Base-by-base conservation (phyloP, 2,888 invertebrate species). In the Drosophila formosana region DNA sequence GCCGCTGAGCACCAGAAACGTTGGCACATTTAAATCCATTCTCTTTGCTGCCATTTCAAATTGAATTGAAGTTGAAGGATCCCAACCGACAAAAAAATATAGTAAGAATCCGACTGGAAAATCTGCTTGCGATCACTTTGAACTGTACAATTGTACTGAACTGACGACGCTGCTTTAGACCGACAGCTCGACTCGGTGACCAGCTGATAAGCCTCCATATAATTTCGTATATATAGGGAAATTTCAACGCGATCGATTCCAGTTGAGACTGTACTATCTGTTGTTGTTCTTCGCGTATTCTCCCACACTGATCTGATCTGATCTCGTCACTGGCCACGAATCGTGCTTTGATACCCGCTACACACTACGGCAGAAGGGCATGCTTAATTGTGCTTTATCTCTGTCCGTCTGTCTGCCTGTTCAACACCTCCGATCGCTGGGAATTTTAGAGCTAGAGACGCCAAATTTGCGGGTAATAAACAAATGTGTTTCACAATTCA, bases 1-100 rank as follows among this genome's bases (percentile, higher is more conserved):
- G 11, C 98, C 98, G 11, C 98, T 96, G 37, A 98, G 93, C 49
- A 98, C 90, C 83, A 94, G 94, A 83, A 94, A 94, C 8, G 94
- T 94, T 51, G 94, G 92, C 79, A 94, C 95, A 2, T 93, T 93
- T 69, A 95, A 93, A 90, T 95, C 93, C 90, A 95, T 89, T 86
- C 75, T 90, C 71, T 84, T 90, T 55, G 85, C 78, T 64, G 88
- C 81, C 91, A 90, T 90, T 37, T 11, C 4, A n/a, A 37, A 37
- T 26, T 50, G 7, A 13, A 23, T n/a, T 37, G 18, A 52, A 4
- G n/a, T 37, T 37, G 23, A 53, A 39, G 47, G 30, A 37, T 66
- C 46, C n/a, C 49, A 43, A 49, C 39, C 50, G n/a, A n/a, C 2
- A 32, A 32, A 2, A 18, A 18, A 18, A 45, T 53, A 52, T 46